phyloP scores from a whole-genome alignment of 2,113 vertebrate genomes.

The Platichthys flesus region DNA sequence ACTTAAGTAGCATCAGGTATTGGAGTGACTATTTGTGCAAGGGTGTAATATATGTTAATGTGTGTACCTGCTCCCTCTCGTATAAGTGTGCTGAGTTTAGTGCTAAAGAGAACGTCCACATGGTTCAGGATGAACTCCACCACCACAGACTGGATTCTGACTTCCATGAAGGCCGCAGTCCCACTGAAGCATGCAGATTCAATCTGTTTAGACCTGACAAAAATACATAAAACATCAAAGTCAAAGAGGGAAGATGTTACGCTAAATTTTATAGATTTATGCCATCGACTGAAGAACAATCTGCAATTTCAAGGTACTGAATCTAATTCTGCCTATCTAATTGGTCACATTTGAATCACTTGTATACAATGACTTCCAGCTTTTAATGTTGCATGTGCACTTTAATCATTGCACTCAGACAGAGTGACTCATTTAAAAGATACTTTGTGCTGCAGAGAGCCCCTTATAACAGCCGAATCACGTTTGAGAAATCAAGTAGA shows the following conservation, averaged over 20 bases:
- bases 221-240: background rate
- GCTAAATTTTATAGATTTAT: background rate
- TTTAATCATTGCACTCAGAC: background rate
- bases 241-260: background rate
- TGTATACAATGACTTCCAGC: too few relatives aligned
- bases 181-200: constrained; percentile 98
- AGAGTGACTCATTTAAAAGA: background rate
- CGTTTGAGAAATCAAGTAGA: background rate
- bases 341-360: background rate
- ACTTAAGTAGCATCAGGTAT: background rate
- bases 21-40: too few relatives aligned
- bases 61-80: constrained; percentile 92
- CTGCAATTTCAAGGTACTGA: background rate
- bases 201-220: constrained; percentile 93
- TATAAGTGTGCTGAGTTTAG: constrained; percentile 92
- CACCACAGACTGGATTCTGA: constrained; percentile 97
- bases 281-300: background rate
- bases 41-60: background rate
- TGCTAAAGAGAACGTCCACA: constrained; percentile 95
- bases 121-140: constrained; percentile 98
- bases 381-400: background rate
- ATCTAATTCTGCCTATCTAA: background rate
- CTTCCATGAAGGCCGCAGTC: constrained; percentile 99
- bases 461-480: too few relatives aligned
- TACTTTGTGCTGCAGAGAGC: background rate